These are phyloP conservation scores for Heliconius ethilla DNA, from an alignment of 2,888 invertebrate species.

Conservation along the genomic window DNA sequence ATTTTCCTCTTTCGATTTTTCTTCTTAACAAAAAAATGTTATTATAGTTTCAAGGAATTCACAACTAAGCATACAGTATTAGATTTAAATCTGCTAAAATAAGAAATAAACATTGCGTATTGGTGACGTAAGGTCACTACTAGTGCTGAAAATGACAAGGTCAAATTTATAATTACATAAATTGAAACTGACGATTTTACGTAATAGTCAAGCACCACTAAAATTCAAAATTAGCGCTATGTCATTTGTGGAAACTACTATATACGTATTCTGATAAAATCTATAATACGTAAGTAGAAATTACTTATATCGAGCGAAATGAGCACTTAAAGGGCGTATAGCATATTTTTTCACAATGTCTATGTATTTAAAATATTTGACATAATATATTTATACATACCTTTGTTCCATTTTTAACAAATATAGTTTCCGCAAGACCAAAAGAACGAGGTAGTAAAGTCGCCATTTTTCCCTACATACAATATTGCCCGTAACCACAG, in stretches of 20 bases:
- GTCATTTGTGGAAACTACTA: constrained; percentile 22
- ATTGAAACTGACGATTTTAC: constrained; percentile 39
- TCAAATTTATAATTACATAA: constrained; percentile 65
- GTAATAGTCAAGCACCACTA: constrained; percentile 27
- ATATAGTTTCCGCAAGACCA: constrained; percentile 86
- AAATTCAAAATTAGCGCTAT: constrained; percentile 45
- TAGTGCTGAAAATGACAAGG: constrained; percentile 70
- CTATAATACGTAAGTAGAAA: background rate
- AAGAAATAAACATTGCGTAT: constrained; percentile 48
- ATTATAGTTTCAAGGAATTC: background rate
- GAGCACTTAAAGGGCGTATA: background rate
- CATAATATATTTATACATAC: constrained; percentile 69
- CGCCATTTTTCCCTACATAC: constrained; percentile 84
- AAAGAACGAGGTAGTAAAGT: constrained; percentile 88
- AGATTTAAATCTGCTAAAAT: constrained; percentile 29
- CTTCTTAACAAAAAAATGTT: background rate
- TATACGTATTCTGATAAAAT: constrained; percentile 24
- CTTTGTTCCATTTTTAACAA: constrained; percentile 87
- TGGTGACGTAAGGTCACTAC: constrained; percentile 74
- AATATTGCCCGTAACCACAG: constrained; percentile 28
- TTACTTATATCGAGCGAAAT: background rate
- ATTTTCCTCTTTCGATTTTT: background rate
- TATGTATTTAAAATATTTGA: background rate
- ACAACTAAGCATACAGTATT: background rate
- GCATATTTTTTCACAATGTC: background rate